Evolutionary conservation across 2,797 vertebrate species (phyloP).

Genomic region (Sardinella longiceps): DNA sequence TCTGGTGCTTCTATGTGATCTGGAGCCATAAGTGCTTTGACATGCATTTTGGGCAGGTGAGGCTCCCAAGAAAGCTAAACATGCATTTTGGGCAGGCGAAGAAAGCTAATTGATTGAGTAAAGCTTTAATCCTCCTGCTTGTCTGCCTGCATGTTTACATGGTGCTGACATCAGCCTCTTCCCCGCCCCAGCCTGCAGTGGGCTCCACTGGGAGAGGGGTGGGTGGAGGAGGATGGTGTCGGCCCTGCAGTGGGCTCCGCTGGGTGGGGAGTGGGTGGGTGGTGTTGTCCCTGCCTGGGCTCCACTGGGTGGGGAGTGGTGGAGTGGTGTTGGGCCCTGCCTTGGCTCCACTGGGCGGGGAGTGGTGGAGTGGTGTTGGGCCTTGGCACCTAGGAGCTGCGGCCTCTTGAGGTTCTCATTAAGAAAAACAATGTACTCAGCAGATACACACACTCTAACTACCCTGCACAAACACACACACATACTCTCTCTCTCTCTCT

Average conservation of each 20-base stretch:
- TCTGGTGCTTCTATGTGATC: background rate
- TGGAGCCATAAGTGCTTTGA: background rate
- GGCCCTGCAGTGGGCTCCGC: too few relatives aligned
- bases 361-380: conserved; percentile 13
- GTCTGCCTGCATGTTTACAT: conserved; percentile 44
- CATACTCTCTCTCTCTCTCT: background rate
- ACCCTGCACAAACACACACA: background rate
- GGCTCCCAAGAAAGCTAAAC: background rate
- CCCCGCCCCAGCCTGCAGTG: conserved; percentile 35
- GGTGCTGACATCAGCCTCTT: conserved; percentile 38
- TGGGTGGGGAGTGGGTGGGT: too few relatives aligned
- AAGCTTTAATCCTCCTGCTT: background rate
- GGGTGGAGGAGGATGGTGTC: too few relatives aligned
- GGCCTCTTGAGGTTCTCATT: conserved; percentile 56
- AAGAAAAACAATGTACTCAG: conserved; percentile 32
- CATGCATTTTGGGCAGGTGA: background rate
- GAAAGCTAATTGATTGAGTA: background rate
- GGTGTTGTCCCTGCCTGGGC: too few relatives aligned
- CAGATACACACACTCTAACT: conserved; percentile 32
- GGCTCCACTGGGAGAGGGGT: too few relatives aligned
- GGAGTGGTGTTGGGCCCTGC: too few relatives aligned
- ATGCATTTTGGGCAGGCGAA: background rate
- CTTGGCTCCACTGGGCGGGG: too few relatives aligned
- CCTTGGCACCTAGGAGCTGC: conserved; percentile 42
- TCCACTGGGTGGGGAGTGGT: too few relatives aligned